phyloP scores from a whole-genome alignment of 1,140 invertebrate genomes.

The Pararge aegeria region DNA sequence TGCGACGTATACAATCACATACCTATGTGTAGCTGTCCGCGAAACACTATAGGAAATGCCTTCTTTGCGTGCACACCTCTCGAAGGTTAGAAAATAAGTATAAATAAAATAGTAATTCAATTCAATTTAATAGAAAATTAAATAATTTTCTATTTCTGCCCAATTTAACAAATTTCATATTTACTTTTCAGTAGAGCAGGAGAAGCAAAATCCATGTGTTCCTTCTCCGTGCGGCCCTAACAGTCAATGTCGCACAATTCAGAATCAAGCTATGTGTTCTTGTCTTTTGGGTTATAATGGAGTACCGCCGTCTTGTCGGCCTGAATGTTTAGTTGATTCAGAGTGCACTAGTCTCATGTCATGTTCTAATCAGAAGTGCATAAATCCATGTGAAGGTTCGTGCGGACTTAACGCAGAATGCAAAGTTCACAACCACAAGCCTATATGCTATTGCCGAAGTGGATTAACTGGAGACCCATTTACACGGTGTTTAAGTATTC shows the following conservation, averaged over 20 bases:
- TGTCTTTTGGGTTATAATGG: constrained; percentile 87
- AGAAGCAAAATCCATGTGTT: constrained; percentile 77
- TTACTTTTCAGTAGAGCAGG: constrained; percentile 46
- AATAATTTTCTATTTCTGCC: no score
- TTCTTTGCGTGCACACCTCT: constrained; percentile 76
- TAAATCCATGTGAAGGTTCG: constrained; percentile 88
- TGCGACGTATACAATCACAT: constrained; percentile 84
- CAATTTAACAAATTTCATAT: no score
- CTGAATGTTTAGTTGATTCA: constrained; percentile 85
- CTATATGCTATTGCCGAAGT: constrained; percentile 83
- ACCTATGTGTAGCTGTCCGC: constrained; percentile 83
- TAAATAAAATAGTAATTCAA: background rate
- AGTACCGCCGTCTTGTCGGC: constrained; percentile 86
- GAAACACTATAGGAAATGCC: constrained; percentile 82
- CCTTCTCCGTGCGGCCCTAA: constrained; percentile 84
- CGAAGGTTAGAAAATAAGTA: constrained; percentile 48
- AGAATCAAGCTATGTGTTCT: constrained; percentile 84
- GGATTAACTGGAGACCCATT: constrained; percentile 83
- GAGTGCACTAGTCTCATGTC: constrained; percentile 90
- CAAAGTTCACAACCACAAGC: constrained; percentile 82
- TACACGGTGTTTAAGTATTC: constrained; percentile 54
- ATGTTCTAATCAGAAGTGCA: constrained; percentile 91
- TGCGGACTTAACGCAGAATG: constrained; percentile 84
- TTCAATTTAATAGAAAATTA: no score
- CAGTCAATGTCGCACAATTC: constrained; percentile 83